Evolutionary conservation across 2,113 vertebrate genomes (phyloP), one percentile per base, ranked within the genome.

Genomic region (Megaceryle maxima): DNA sequence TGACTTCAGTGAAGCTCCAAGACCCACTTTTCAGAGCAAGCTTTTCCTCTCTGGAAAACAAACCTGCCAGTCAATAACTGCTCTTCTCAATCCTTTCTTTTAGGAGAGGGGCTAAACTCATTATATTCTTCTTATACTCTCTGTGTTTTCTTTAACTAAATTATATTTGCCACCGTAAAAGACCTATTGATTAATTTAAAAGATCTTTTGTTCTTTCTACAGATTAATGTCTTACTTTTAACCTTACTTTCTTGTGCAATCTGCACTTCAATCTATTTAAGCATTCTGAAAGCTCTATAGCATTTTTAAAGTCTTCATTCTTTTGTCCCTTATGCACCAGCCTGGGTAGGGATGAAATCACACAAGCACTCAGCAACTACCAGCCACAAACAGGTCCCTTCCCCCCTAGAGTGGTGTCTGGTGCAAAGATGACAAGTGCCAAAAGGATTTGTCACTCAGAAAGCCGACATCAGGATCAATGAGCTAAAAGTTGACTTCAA

Each of bases 181-280:
- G 86, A 90, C 73, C 81, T 94, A 95, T 92, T 92, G 94, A 96
- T 96, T 94, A 88, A 88, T 89, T 94, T 79, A 91, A 89, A 89
- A 94, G 94, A 89, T 46, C 57, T 94, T 96, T 89, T 82, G 41
- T 51, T 93, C 77, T 80, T 87, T 83, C 57, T 55, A 7, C 44
- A 87, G 63, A 84, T 91, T 56, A 83, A 67, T 51, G 20, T 62
- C 15, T 87, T 75, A 69, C 20, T 83, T 95, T 94, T 72, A 69
- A 56, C 82, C 55, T 81, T 75, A 43, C 41, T 59, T 78, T 50
- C 46, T 57, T 16, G 6, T 78, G n/a, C 69, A 79, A 46, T 55
- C 48, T 86, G 87, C 57, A 31, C n/a, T 80, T 72, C 22, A 44
- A 60, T 91, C 76, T 96, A 37, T 79, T 85, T 94, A 82, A 66